Evolutionary conservation across 2,888 invertebrate genomes (phyloP).

Genomic region (Troides helena): DNA sequence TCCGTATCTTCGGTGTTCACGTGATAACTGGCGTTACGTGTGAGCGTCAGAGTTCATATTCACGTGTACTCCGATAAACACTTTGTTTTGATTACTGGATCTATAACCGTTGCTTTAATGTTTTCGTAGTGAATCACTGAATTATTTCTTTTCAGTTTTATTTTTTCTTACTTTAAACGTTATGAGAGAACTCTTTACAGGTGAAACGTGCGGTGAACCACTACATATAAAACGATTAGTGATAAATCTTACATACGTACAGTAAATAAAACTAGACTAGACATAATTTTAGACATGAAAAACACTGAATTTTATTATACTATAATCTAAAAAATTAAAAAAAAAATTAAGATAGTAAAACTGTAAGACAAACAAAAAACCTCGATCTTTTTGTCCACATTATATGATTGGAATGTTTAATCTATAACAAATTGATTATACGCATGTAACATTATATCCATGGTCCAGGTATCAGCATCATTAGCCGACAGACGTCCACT

Average conservation of each 20-base stretch:
- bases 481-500: too few species aligned
- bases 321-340: too few species aligned
- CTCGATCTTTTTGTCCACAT: too few species aligned
- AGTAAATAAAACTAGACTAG: too few species aligned
- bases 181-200: background rate
- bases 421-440: too few species aligned
- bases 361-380: too few species aligned
- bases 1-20: constrained; percentile 17
- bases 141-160: background rate
- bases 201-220: background rate
- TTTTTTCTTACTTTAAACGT: background rate
- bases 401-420: too few species aligned
- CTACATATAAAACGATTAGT: background rate
- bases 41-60: constrained; percentile 3
- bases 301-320: too few species aligned
- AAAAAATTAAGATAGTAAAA: too few species aligned
- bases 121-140: constrained; percentile 27
- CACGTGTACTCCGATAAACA: background rate
- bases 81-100: constrained; percentile 22
- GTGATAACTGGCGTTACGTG: constrained; percentile 4
- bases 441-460: too few species aligned
- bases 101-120: constrained; percentile 21
- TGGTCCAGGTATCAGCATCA: too few species aligned
- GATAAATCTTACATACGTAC: background rate
- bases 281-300: too few species aligned